Conservation (phyloP, 2,113 vertebrate genomes). For the Kryptolebias marmoratus region DNA sequence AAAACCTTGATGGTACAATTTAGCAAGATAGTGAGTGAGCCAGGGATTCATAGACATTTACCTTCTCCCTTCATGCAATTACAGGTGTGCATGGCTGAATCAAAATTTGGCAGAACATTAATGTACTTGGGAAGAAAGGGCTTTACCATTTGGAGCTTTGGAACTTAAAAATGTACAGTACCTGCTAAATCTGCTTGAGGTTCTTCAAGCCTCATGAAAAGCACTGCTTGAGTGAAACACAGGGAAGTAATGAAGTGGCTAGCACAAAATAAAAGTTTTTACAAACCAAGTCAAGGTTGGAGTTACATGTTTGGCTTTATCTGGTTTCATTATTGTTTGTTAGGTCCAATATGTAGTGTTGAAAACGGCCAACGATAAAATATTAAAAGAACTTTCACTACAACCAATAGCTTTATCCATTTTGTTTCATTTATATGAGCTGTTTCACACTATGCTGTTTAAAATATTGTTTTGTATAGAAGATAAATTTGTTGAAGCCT, state of each 20-base stretch:
- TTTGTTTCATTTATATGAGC: too few species aligned
- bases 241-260: neutral
- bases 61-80: constrained; percentile 30
- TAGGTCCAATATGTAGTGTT: too few species aligned
- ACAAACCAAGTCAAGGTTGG: neutral
- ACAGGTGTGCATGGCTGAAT: constrained; percentile 28
- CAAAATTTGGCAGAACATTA: constrained; percentile 13
- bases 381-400: neutral
- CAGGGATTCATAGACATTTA: constrained; percentile 27
- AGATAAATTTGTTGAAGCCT: constrained; percentile 4
- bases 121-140: neutral
- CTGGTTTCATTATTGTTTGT: neutral
- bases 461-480: neutral
- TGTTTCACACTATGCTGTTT: neutral
- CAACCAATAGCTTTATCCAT: neutral
- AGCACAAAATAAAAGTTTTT: too few species aligned
- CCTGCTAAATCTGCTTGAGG: neutral
- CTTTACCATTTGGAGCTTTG: neutral
- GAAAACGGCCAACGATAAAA: too few species aligned
- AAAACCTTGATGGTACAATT: constrained; percentile 41
- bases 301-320: neutral
- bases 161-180: neutral
- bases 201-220: neutral
- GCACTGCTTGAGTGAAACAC: neutral
- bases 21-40: constrained; percentile 24